phyloP scores from a whole-genome alignment of 2,888 invertebrate genomes.

The Eupithecia inturbata region DNA sequence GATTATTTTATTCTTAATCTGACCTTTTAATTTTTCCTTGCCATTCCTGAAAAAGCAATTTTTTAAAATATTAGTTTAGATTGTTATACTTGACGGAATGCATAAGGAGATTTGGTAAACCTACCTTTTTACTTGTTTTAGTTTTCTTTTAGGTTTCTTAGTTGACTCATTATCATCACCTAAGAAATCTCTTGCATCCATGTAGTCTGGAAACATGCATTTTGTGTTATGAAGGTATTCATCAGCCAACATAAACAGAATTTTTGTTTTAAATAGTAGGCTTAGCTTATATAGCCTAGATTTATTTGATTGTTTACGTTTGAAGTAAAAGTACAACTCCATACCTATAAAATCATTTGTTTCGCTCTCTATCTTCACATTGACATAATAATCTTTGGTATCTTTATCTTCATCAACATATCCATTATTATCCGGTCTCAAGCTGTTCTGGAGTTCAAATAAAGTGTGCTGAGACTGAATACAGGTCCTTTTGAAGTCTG shows the following conservation, averaged over 20 bases:
- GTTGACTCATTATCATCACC: conserved; percentile 11
- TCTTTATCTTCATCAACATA: conserved; percentile 15
- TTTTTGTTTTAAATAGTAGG: not conserved
- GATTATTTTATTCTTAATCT: conserved; percentile 47
- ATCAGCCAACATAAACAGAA: not conserved
- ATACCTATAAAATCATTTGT: conserved; percentile 32
- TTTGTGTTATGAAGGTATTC: not conserved
- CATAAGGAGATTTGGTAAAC: not conserved
- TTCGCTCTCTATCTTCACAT: conserved; percentile 42
- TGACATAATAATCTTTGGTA: conserved; percentile 16
- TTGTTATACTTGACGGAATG: not conserved
- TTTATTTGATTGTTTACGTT: not conserved
- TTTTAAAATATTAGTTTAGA: not conserved
- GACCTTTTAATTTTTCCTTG: conserved; percentile 45
- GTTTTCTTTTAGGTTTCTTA: conserved; percentile 18
- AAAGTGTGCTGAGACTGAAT: conserved; percentile 68
- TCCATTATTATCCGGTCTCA: conserved; percentile 44
- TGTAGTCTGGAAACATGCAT: conserved; percentile 18
- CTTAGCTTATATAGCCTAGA: not conserved
- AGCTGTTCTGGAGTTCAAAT: conserved; percentile 46
- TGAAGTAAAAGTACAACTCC: not conserved
- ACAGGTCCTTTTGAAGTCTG: conserved; percentile 72
- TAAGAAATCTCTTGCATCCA: conserved; percentile 14
- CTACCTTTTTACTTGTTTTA: conserved; percentile 33
- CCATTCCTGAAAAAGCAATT: conserved; percentile 32